Conservation (phyloP, 2,113 vertebrate species). For the Hippotragus niger region DNA sequence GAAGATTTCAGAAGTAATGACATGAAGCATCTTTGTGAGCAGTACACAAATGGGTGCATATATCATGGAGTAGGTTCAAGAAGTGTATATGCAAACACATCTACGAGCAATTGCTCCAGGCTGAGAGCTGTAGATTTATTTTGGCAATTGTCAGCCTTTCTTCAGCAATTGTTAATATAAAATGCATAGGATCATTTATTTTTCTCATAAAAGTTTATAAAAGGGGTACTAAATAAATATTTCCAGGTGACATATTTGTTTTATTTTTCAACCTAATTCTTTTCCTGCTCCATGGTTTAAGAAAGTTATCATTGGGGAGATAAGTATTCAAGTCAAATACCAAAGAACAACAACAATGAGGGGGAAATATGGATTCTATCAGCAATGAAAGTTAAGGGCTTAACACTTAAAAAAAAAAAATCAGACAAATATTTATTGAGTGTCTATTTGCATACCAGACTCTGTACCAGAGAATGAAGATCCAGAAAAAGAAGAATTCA, state of each 20-base stretch:
- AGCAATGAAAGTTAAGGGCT: not conserved
- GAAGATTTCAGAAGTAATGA: not conserved
- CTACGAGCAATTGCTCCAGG: not conserved
- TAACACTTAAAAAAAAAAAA: not conserved
- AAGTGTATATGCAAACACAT: not conserved
- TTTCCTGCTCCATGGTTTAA: not conserved
- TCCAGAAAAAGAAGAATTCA: not conserved
- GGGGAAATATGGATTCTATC: not conserved
- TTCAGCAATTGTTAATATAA: not conserved
- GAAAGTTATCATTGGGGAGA: not conserved
- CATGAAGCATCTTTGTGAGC: not conserved
- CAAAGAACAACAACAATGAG: not conserved
- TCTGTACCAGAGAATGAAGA: not conserved
- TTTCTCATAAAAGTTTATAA: not conserved
- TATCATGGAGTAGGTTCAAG: not conserved
- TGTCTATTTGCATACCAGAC: not conserved
- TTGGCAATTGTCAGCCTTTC: not conserved
- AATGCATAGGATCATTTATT: not conserved
- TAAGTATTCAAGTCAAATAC: not conserved
- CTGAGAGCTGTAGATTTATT: not conserved
- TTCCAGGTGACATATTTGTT: not conserved
- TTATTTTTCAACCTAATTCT: constrained; percentile 3
- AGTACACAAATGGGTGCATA: not conserved
- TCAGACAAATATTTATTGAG: not conserved
- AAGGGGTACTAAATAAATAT: not conserved